Evolutionary conservation across 2,888 invertebrate genomes (phyloP).

Genomic region (Sicus ferrugineus): DNA sequence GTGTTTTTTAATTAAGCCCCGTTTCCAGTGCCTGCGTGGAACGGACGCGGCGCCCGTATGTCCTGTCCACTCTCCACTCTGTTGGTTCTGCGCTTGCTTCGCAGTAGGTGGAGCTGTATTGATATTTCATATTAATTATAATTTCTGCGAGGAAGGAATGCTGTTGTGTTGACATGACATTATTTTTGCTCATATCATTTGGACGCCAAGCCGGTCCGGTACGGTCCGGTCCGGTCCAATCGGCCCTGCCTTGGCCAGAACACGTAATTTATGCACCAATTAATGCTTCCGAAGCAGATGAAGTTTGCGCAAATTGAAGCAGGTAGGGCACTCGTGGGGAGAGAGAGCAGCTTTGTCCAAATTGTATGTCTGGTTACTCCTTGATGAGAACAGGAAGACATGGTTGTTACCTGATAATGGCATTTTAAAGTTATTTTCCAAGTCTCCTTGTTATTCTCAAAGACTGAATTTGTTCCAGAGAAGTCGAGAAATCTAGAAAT

Average conservation of each 20-base stretch:
- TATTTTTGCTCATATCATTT: conserved; percentile 19
- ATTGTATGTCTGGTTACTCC: neutral
- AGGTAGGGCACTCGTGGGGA: neutral
- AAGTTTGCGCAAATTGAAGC: conserved; percentile 7
- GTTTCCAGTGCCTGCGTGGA: conserved; percentile 8
- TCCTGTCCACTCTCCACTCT: neutral
- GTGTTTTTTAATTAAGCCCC: neutral
- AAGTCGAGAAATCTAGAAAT: too few species aligned
- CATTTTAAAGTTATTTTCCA: neutral
- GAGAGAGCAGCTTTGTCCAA: neutral
- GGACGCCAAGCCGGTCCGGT: neutral
- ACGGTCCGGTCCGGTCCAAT: neutral
- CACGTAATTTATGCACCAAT: conserved; percentile 25
- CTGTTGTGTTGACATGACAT: conserved; percentile 27
- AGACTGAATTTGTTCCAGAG: too few species aligned
- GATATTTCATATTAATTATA: conserved; percentile 28
- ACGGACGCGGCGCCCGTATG: conserved; percentile 11
- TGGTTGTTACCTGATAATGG: conserved; percentile 7
- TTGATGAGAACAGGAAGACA: conserved; percentile 15
- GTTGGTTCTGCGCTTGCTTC: conserved; percentile 5
- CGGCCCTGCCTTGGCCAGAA: neutral
- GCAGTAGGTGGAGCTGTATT: conserved; percentile 26
- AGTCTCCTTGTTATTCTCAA: neutral
- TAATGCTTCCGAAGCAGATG: conserved; percentile 11
- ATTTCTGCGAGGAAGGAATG: conserved; percentile 8